Base-by-base conservation (phyloP, 2,797 vertebrate species). In the Onychomys leucogaster region DNA sequence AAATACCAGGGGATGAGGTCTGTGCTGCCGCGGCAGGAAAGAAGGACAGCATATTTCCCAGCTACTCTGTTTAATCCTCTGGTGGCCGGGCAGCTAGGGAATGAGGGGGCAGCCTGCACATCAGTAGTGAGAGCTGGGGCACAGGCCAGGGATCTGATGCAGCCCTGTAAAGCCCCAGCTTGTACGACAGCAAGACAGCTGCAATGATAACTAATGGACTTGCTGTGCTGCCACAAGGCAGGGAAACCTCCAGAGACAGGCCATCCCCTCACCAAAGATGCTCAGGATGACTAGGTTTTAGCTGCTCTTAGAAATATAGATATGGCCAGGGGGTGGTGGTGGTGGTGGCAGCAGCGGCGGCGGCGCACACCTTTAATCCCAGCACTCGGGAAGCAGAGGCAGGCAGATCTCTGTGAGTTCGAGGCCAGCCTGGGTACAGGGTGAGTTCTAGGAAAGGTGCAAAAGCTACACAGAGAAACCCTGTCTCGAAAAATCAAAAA, bases 101-200 rank as follows among this genome's bases (percentile, higher is more conserved):
- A 2, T 96, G 87, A 77, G 87, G 52, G 86, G 76, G 65, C 81
- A 73, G 90, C 69, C 87, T 69, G 55, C 7, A 46, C 0, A 94
- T 76, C 86, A 96, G 96, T 25, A 37, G n/a, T 71, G 69, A 87
- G 82, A 93, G 80, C 21, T 92, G 27, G 81, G 71, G 90, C 94
- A 93, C 43, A 87, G 83, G 93, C 86, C 69, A 77, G 91, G 95
- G 96, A 94, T 57, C 34, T 0, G 93, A 88, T 19, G 34, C 37
- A 23, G 80, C 27, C 63, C 55, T 65, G 0, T 89, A 96, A 97
- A 93, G 82, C 81, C 46, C 95, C 96, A 88, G 87, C 96, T 90
- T 93, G 89, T 84, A 89, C 94, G 82, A 89, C 57, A 93, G 97
- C 97, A 97, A 96, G 0, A 34, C 0, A 8, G 63, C 41, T 21